A percentile compares a stretch with the other conserved stretches of the same genome.
Conservation (phyloP, 2,888 invertebrate genomes). For the Dugesia japonica region DNA sequence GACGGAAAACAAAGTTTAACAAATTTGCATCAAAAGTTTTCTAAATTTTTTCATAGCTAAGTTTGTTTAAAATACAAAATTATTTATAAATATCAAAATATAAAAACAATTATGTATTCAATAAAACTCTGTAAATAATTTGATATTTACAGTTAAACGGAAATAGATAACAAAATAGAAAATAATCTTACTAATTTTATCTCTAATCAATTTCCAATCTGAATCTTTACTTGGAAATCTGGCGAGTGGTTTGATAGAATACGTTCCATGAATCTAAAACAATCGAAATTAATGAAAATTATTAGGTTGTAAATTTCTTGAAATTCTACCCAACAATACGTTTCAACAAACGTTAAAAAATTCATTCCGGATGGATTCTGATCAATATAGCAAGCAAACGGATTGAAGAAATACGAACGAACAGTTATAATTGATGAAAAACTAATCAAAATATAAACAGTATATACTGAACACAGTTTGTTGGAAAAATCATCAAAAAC, state of each 20-base stretch:
- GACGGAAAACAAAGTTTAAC: no score
- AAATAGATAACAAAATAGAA: no score
- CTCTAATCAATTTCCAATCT: neutral
- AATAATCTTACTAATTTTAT: neutral
- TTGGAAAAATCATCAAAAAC: neutral
- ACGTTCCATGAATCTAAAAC: neutral
- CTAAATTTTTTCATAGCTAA: no score
- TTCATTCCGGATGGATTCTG: neutral
- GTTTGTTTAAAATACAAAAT: no score
- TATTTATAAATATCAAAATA: no score
- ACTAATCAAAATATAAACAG: neutral
- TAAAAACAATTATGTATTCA: no score
- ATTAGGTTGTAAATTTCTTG: neutral
- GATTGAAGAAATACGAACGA: neutral
- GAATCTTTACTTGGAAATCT: neutral
- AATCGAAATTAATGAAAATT: no score
- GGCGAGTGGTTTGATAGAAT: neutral
- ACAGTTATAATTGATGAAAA: neutral
- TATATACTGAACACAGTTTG: neutral
- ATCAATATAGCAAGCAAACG: neutral
- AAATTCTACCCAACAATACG: neutral
- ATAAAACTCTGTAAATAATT: no score
- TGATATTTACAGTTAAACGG: no score
- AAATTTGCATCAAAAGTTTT: no score
- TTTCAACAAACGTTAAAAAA: neutral